A percentile compares a stretch with the other conserved stretches of the same genome.
Evolutionary conservation across 2,888 invertebrate genomes (phyloP).

Genomic region (Drosophila setosimentum): DNA sequence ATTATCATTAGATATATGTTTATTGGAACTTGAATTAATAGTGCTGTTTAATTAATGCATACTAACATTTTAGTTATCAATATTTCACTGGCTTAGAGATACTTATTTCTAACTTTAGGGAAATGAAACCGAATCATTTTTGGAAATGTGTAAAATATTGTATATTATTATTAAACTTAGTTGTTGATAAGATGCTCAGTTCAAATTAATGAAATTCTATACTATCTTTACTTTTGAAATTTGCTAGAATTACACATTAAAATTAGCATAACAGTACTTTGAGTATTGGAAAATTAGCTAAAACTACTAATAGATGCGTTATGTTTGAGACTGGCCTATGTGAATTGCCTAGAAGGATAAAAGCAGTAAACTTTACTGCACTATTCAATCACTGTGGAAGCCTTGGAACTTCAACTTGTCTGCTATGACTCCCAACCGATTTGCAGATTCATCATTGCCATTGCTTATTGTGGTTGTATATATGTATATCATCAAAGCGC

Average conservation of each 20-base stretch:
- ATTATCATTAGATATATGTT: background rate
- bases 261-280: too few relatives aligned
- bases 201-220: background rate
- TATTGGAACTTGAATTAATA: background rate
- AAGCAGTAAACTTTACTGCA: background rate
- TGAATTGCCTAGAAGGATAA: background rate
- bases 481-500: conserved; percentile 8
- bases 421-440: conserved; percentile 21
- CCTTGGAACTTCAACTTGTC: background rate
- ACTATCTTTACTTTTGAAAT: background rate
- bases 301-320: background rate
- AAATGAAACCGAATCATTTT: background rate
- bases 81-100: background rate
- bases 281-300: conserved; percentile 5
- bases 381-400: background rate
- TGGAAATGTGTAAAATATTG: background rate
- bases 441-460: conserved; percentile 62
- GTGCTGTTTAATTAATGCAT: background rate
- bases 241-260: background rate
- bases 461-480: conserved; percentile 11
- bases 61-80: background rate
- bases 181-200: background rate
- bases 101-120: background rate
- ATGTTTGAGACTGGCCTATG: background rate
- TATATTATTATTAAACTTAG: background rate